A percentile compares a stretch with the other conserved stretches of the same genome.
Conservation (phyloP, 2,113 vertebrate species). For the Grallaria varia region DNA sequence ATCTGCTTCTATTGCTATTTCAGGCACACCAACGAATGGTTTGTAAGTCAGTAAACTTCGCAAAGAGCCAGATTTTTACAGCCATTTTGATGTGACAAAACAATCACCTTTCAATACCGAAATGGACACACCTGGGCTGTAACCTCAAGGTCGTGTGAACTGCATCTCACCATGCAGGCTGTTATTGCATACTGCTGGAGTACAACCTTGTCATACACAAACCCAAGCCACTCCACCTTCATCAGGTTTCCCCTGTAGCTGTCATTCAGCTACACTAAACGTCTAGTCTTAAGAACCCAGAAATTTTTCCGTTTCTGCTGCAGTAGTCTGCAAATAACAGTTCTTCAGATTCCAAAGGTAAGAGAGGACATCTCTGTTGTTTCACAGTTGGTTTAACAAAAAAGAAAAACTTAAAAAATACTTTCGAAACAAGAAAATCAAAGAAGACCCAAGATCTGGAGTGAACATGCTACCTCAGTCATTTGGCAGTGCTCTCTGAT, state of each 20-base stretch:
- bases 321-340: neutral
- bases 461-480: neutral
- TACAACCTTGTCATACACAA: neutral
- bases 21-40: neutral
- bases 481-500: neutral
- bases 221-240: fast-evolving
- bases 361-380: neutral
- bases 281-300: neutral
- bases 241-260: neutral
- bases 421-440: neutral
- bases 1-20: neutral
- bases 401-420: neutral
- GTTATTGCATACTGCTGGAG: neutral
- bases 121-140: neutral
- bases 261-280: neutral
- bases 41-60: neutral
- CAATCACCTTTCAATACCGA: neutral
- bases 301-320: neutral
- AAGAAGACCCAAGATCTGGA: neutral
- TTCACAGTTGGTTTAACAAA: neutral
- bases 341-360: neutral
- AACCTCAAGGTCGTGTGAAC: neutral
- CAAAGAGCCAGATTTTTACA: neutral
- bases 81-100: neutral
- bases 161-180: fast-evolving